Percentiles rank a stretch among this genome's conserved stretches.
phyloP scores from a whole-genome alignment of 2,113 vertebrate genomes.

The Odontesthes bonariensis region DNA sequence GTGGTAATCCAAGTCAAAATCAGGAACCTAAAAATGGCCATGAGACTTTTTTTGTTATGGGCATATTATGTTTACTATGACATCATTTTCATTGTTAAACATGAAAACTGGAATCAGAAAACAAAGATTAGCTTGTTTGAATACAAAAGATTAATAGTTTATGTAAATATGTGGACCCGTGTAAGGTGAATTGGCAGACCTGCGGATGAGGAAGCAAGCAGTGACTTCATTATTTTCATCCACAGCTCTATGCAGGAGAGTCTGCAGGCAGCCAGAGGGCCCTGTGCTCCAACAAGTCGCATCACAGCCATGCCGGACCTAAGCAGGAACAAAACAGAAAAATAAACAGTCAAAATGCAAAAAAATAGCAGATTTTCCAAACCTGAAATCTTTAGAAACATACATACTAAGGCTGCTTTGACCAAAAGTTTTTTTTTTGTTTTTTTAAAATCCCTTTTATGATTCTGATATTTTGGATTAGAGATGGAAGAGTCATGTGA shows the following conservation, averaged over 20 bases:
- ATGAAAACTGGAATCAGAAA: no score
- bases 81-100: no score
- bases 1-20: not conserved
- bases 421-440: not conserved
- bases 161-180: not conserved
- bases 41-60: no score
- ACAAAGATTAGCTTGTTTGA: not conserved
- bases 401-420: not conserved
- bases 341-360: not conserved
- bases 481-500: no score
- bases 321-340: conserved; percentile 1
- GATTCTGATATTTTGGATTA: no score
- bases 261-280: conserved; percentile 93
- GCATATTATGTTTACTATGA: no score
- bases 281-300: conserved; percentile 93
- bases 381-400: not conserved
- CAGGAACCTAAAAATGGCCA: no score
- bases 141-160: not conserved
- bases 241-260: conserved; percentile 93
- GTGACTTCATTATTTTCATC: conserved; percentile 94
- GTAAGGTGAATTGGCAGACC: conserved; percentile 77
- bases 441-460: no score
- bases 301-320: conserved; percentile 98
- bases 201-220: conserved; percentile 96
- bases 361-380: not conserved